Percentiles rank a stretch among this genome's conserved stretches.
phyloP scores from a whole-genome alignment of 2,888 invertebrate genomes.

The Ichneumoninae sp. region DNA sequence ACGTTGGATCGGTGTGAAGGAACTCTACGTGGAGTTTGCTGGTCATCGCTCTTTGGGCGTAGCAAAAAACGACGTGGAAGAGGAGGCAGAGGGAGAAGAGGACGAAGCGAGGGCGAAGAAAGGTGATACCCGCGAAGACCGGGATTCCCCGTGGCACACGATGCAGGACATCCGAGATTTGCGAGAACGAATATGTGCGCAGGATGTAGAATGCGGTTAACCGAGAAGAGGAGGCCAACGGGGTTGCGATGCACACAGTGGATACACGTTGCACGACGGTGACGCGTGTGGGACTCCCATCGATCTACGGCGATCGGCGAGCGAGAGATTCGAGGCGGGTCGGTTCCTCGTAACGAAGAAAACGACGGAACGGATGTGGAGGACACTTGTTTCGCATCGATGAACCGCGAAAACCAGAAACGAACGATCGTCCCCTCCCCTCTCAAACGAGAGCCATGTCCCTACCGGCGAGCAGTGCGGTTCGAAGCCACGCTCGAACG shows the following conservation, averaged over 20 bases:
- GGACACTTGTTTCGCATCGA: slow-evolving; percentile 51
- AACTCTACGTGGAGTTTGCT: background rate
- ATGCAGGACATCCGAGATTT: slow-evolving; percentile 71
- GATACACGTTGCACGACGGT: slow-evolving; percentile 2
- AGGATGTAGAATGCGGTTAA: slow-evolving; percentile 76
- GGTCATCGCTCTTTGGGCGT: background rate
- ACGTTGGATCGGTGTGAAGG: background rate
- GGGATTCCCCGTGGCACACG: slow-evolving; percentile 59
- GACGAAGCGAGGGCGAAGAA: slow-evolving; percentile 49
- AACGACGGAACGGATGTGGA: slow-evolving; percentile 29
- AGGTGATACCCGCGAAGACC: slow-evolving; percentile 65
- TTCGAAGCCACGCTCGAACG: slow-evolving; percentile 7
- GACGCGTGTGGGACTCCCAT: slow-evolving; percentile 7
- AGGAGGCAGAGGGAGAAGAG: background rate
- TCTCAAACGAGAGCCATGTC: slow-evolving; percentile 5
- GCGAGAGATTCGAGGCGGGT: background rate
- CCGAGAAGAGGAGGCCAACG: slow-evolving; percentile 66
- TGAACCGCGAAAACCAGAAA: slow-evolving; percentile 41
- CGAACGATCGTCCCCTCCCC: background rate
- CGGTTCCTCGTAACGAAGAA: slow-evolving; percentile 19
- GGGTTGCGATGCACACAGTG: slow-evolving; percentile 20
- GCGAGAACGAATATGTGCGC: slow-evolving; percentile 66
- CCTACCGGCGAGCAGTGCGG: background rate
- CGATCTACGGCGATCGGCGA: slow-evolving; percentile 4
- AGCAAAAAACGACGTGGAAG: background rate